phyloP scores from a whole-genome alignment of 92 coral and sea anemone species.

The Paramuricea clavata region DNA sequence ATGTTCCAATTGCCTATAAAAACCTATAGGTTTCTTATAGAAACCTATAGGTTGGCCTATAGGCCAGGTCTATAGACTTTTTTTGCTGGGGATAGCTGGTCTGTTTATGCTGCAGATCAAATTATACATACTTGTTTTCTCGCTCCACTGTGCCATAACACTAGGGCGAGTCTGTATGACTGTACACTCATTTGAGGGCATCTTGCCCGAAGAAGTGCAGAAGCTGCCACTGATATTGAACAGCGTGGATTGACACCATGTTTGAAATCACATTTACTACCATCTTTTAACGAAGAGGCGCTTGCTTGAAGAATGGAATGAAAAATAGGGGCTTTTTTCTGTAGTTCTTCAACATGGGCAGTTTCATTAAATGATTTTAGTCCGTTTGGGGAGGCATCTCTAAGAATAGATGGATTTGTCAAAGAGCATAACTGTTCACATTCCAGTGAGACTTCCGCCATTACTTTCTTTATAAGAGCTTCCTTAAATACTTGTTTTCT shows the following conservation, averaged over 20 bases:
- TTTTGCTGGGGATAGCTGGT: no score
- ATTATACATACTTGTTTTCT: constrained; percentile 64
- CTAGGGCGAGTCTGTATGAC: constrained; percentile 64
- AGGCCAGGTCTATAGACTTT: no score
- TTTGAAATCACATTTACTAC: background rate
- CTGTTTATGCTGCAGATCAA: background rate
- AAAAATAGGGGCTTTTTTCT: constrained; percentile 61
- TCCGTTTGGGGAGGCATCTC: constrained; percentile 46
- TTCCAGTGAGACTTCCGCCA: constrained; percentile 52
- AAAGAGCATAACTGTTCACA: background rate
- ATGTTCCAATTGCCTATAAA: no score
- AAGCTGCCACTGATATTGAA: constrained; percentile 64
- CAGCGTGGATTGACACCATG: constrained; percentile 17
- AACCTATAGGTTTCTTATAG: no score
- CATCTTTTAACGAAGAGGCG: background rate
- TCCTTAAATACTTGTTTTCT: constrained; percentile 50
- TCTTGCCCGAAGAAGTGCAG: constrained; percentile 63
- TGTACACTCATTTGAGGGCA: constrained; percentile 72
- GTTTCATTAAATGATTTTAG: constrained; percentile 54
- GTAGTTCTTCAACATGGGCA: constrained; percentile 53
- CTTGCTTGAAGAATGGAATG: constrained; percentile 31
- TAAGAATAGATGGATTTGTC: constrained; percentile 61
- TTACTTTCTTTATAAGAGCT: constrained; percentile 46
- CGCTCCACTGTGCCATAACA: constrained; percentile 80
- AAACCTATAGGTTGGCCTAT: no score